Base-by-base conservation (phyloP, 1,140 invertebrate species). In the Dufourea novaeangliae region DNA sequence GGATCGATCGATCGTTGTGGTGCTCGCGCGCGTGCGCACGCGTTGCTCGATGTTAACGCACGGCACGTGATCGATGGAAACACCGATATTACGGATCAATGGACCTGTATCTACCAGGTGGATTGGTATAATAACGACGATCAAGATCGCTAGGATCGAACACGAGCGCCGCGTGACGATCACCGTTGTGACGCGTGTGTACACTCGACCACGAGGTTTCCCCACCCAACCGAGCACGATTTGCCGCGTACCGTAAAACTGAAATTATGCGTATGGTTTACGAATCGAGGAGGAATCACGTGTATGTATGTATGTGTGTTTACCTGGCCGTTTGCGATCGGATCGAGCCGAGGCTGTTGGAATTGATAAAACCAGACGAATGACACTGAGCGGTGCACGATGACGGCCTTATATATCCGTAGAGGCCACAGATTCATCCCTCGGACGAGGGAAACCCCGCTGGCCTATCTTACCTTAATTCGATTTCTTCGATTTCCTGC, bases 401-500 rank as follows among this genome's bases (percentile, higher is more conserved):
- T 63, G 73, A 57, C 74, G 59, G 81, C 61, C 83, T 87, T 87
- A 83, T 87, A 87, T 87, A 87, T 83, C 84, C 75, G 70, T 69
- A 61, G 71, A 56, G 46, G 73, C 78, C 64, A n/a, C n/a, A 73
- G 69, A 85, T 85, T 85, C 84, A 85, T 79, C 71, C 78, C 80
- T 86, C 80, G 64, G 46, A 39, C 50, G 64, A 84, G 69, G 77
- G 71, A 85, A 77, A 78, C 80, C 84, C 83, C 78, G 83, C 83
- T 80, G 78, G n/a, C 44, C 71, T 75, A 79, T 79, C 79, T 85
- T 76, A 67, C 57, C 78, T 78, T 85, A 79, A 78, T 85, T 83
- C 72, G 37, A 78, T 87, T 79, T 74, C 61, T 82, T 83, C 64
- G 63, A 86, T 86, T 87, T 87, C 86, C 86, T 83, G 85, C 84